Evolutionary conservation across 2,888 invertebrate genomes (phyloP).

Genomic region (Thyatira batis): DNA sequence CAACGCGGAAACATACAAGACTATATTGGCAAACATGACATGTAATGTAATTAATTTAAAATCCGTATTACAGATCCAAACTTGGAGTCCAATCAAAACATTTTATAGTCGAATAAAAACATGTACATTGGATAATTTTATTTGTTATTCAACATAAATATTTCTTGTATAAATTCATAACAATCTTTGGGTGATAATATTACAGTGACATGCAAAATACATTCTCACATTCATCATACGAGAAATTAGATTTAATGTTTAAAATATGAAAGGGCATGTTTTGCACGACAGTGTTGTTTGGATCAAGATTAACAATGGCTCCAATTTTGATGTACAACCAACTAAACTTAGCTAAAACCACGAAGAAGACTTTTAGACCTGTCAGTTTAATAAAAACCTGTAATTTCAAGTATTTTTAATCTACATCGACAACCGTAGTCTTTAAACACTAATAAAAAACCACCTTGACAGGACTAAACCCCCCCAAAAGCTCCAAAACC

Average conservation of each 20-base stretch:
- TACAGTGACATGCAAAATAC: constrained; percentile 47
- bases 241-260: constrained; percentile 14
- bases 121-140: constrained; percentile 71
- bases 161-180: constrained; percentile 82
- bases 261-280: constrained; percentile 21
- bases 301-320: constrained; percentile 58
- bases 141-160: constrained; percentile 82
- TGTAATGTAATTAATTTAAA: not conserved
- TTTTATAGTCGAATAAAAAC: constrained; percentile 36
- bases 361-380: too few relatives aligned
- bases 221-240: constrained; percentile 18
- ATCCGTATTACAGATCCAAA: constrained; percentile 44
- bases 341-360: too few relatives aligned
- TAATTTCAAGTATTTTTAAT: too few relatives aligned
- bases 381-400: too few relatives aligned
- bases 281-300: constrained; percentile 51
- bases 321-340: too few relatives aligned
- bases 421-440: too few relatives aligned
- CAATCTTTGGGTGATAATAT: constrained; percentile 81
- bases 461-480: too few relatives aligned
- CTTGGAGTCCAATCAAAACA: constrained; percentile 59
- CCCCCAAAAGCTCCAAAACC: too few relatives aligned
- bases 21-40: not conserved
- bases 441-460: too few relatives aligned
- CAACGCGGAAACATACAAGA: not conserved